A percentile compares a stretch with the other conserved stretches of the same genome.
phyloP scores from a whole-genome alignment of 2,113 vertebrate genomes.

The Pseudopodoces humilis region DNA sequence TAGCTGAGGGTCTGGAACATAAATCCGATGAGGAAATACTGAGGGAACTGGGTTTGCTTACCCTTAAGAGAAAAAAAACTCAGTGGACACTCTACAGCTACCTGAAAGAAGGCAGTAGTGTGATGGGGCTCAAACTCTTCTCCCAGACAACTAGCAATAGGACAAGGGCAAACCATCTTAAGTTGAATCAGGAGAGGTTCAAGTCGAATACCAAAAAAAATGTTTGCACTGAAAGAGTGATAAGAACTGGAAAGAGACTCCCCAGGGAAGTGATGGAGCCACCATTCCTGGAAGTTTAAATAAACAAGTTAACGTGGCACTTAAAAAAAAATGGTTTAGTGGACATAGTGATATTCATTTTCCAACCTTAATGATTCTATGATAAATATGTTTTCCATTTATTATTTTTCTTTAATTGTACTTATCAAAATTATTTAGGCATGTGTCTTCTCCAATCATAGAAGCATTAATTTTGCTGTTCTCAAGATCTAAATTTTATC shows the following conservation, averaged over 20 bases:
- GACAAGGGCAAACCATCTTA: fast-evolving
- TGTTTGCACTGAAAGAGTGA: fast-evolving
- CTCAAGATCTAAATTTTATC: not conserved
- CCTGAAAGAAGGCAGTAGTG: fast-evolving
- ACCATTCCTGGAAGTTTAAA: not conserved
- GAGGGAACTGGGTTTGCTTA: not conserved
- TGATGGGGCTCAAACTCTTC: too few species aligned
- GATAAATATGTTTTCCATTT: not conserved
- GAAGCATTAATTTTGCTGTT: not conserved
- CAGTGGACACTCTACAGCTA: not conserved
- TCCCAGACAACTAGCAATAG: not conserved
- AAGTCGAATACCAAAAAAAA: not conserved
- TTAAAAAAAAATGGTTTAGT: not conserved
- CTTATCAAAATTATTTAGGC: not conserved
- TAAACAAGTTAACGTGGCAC: fast-evolving
- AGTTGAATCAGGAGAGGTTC: not conserved
- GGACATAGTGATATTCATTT: not conserved
- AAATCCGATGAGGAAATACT: not conserved
- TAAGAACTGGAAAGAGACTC: not conserved
- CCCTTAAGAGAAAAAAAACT: not conserved
- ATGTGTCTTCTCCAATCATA: not conserved
- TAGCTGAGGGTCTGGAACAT: not conserved
- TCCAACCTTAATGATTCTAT: not conserved
- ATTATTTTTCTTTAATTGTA: not conserved
- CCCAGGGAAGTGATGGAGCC: not conserved